phyloP scores from a whole-genome alignment of 2,888 invertebrate species.

The Sylvicola cinctus region DNA sequence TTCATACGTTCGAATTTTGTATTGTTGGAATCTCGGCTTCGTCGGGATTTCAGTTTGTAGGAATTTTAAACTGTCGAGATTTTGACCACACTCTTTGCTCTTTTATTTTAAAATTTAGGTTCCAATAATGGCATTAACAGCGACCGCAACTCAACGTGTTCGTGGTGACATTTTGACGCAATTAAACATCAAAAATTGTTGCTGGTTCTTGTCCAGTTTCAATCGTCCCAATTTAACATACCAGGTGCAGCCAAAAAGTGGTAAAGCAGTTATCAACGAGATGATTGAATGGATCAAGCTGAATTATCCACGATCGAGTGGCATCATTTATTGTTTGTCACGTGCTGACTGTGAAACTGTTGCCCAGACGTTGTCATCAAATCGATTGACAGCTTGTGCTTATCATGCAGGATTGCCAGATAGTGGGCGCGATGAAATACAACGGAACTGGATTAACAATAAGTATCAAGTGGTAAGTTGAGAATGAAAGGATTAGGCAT shows the following conservation, averaged over 20 bases:
- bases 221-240: constrained; percentile 91
- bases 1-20: too few relatives aligned
- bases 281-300: constrained; percentile 51
- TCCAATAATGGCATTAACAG: constrained; percentile 75
- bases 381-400: constrained; percentile 39
- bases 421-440: constrained; percentile 43
- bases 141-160: constrained; percentile 87
- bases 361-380: constrained; percentile 37
- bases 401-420: constrained; percentile 86
- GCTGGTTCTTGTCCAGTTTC: constrained; percentile 88
- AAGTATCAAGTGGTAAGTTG: constrained; percentile 42
- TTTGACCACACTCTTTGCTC: too few relatives aligned
- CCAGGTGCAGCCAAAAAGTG: constrained; percentile 56
- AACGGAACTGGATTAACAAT: constrained; percentile 72
- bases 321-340: constrained; percentile 90
- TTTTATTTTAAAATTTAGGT: constrained; percentile 17
- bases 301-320: constrained; percentile 49
- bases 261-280: constrained; percentile 48
- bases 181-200: constrained; percentile 49
- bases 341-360: constrained; percentile 76
- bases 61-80: too few relatives aligned
- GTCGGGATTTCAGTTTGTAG: too few relatives aligned
- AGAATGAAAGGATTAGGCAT: too few relatives aligned
- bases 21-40: too few relatives aligned
- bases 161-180: constrained; percentile 76